These are phyloP conservation scores for Myodes glareolus DNA, from an alignment of 2,113 vertebrate species.

Conservation along the genomic window DNA sequence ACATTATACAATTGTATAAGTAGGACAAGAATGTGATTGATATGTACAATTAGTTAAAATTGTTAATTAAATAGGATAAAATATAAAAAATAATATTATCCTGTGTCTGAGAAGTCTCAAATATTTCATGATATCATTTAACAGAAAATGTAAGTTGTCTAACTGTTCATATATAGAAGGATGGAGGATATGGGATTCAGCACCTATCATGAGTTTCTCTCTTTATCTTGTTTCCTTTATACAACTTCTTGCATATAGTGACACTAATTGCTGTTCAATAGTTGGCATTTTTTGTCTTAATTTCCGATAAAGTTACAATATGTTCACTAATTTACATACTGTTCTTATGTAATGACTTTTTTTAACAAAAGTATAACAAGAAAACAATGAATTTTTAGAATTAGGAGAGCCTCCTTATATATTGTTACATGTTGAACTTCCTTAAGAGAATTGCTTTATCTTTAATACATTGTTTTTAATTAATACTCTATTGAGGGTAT, in stretches of 20 bases:
- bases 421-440: neutral
- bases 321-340: neutral
- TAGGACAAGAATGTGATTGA: neutral
- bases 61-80: too few relatives aligned
- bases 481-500: neutral
- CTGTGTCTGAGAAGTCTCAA: neutral
- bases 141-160: neutral
- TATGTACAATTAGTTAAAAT: too few relatives aligned
- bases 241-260: neutral
- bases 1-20: neutral
- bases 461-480: slow-evolving; percentile 35
- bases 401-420: neutral
- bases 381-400: slow-evolving; percentile 17
- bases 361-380: neutral
- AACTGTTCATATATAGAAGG: neutral
- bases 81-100: neutral
- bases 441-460: neutral
- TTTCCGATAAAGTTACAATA: slow-evolving; percentile 22
- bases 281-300: neutral
- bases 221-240: neutral
- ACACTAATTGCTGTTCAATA: neutral
- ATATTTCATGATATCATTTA: neutral
- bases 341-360: neutral
- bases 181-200: neutral
- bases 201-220: neutral